Evolutionary conservation across 2,113 vertebrate species (phyloP).

Genomic region (Ornithorhynchus anatinus): DNA sequence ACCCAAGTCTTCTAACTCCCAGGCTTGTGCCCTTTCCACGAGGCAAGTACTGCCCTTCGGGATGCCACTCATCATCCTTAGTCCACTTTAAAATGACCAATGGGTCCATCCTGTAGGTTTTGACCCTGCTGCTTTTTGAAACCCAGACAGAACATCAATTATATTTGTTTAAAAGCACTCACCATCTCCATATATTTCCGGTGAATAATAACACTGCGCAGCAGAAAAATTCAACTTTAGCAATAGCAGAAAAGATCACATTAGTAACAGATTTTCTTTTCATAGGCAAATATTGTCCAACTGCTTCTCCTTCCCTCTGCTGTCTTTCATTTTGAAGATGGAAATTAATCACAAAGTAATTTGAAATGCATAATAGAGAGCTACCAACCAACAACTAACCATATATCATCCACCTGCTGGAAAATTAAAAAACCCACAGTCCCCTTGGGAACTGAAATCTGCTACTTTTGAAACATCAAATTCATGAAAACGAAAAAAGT

Average conservation of each 20-base stretch:
- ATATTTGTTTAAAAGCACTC: slow-evolving; percentile 12
- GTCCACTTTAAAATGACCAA: no score
- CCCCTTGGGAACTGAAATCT: background rate
- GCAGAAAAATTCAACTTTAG: slow-evolving; percentile 12
- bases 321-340: background rate
- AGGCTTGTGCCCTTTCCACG: no score
- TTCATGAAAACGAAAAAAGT: no score
- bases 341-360: background rate
- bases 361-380: background rate
- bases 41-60: no score
- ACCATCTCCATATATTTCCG: background rate
- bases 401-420: background rate
- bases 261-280: background rate
- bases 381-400: background rate
- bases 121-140: background rate
- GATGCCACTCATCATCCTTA: no score
- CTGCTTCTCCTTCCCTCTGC: background rate
- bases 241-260: background rate
- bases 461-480: no score
- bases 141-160: background rate
- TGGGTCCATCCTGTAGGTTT: no score
- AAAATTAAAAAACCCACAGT: background rate
- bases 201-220: background rate
- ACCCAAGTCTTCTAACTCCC: no score
- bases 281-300: slow-evolving; percentile 18